Conservation (phyloP, 2,888 invertebrate species). For the Amblyteles armatorius region DNA sequence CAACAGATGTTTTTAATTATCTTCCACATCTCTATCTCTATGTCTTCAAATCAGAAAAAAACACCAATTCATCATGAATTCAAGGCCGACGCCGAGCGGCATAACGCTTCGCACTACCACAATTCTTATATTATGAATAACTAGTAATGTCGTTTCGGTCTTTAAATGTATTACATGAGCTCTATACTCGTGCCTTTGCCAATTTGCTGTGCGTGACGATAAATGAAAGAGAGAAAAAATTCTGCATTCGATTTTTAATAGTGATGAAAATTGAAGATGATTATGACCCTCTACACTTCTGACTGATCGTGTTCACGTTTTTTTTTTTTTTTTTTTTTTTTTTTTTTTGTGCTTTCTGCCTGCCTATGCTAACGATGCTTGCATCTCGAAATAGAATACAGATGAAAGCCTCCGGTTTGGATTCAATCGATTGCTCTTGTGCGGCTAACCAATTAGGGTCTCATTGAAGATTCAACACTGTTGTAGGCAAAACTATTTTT, state of each 20-base stretch:
- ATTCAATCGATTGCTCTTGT: conserved; percentile 32
- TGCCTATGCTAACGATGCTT: conserved; percentile 34
- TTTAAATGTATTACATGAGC: background rate
- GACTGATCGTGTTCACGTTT: conserved; percentile 34
- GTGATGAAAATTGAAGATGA: background rate
- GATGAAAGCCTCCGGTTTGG: conserved; percentile 6
- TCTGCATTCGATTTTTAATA: background rate
- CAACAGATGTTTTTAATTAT: too few species aligned
- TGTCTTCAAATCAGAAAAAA: background rate
- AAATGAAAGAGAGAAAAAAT: background rate
- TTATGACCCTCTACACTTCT: conserved; percentile 32
- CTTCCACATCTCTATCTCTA: too few species aligned
- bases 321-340: conserved; percentile 52
- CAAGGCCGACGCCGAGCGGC: background rate
- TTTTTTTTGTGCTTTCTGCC: conserved; percentile 53
- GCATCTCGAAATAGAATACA: conserved; percentile 21
- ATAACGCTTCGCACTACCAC: conserved; percentile 29
- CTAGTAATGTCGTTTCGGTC: background rate
- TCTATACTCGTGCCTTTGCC: background rate
- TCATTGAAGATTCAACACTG: conserved; percentile 27
- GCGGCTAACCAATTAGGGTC: background rate
- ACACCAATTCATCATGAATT: background rate
- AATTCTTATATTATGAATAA: background rate
- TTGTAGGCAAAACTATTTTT: conserved; percentile 17
- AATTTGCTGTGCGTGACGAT: background rate